Conservation (phyloP, 2,113 vertebrate genomes). For the Gallinago jamesoni region DNA sequence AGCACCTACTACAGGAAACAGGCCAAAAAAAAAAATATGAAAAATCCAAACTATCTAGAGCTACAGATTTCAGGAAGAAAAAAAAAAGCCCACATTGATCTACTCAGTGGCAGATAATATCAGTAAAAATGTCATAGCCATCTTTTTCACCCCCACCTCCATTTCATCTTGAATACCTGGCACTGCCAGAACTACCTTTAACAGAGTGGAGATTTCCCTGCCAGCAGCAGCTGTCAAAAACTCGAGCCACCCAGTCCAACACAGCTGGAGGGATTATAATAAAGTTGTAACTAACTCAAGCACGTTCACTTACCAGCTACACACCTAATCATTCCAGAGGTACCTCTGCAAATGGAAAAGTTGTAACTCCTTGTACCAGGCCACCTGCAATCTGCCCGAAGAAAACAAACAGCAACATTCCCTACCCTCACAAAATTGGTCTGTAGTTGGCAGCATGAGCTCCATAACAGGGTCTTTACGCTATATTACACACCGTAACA, state of each 20-base stretch:
- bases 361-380: neutral
- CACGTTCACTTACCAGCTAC: neutral
- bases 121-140: neutral
- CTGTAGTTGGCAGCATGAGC: neutral
- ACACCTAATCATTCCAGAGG: conserved; percentile 22
- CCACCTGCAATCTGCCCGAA: neutral
- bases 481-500: neutral
- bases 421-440: neutral
- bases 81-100: neutral
- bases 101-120: neutral
- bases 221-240: conserved; percentile 37
- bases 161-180: conserved; percentile 1
- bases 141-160: neutral
- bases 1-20: neutral
- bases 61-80: neutral
- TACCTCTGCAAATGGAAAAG: neutral
- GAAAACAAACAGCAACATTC: neutral
- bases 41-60: neutral
- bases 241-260: neutral
- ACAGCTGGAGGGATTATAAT: neutral
- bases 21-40: neutral
- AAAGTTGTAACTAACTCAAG: neutral
- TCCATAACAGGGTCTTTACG: neutral
- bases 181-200: neutral
- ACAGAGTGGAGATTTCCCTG: neutral